These are phyloP conservation scores for Crambe crambe DNA, from an alignment of 37 sponge, comb jelly and placozoan species.

Conservation along the genomic window DNA sequence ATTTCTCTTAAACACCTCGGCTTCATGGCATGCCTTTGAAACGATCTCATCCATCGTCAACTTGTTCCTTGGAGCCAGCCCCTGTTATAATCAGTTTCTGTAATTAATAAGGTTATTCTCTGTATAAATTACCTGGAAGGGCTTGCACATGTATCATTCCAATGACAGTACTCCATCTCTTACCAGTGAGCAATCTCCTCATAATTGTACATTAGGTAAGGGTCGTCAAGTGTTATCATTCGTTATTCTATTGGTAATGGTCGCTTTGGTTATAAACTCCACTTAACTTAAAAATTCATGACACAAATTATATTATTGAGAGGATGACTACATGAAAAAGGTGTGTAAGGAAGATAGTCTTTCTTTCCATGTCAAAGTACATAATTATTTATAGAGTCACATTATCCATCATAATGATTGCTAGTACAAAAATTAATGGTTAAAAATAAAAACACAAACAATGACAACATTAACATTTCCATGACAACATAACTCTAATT, in stretches of 20 bases:
- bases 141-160: constrained; percentile 87
- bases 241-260: not conserved
- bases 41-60: constrained; percentile 45
- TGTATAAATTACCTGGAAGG: constrained; percentile 88
- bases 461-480: not conserved
- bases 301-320: not conserved
- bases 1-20: constrained; percentile 47
- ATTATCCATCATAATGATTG: not conserved
- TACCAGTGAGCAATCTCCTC: not conserved
- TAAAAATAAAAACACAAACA: constrained; percentile 8
- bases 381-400: too few relatives aligned
- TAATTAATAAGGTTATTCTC: too few relatives aligned
- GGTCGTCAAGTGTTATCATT: not conserved
- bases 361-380: too few relatives aligned
- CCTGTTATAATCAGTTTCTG: too few relatives aligned
- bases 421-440: not conserved
- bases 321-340: not conserved
- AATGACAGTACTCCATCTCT: constrained; percentile 30
- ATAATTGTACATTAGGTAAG: not conserved
- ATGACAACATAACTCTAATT: not conserved
- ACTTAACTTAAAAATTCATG: too few relatives aligned
- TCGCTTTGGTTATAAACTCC: too few relatives aligned
- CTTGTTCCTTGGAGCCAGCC: constrained; percentile 45
- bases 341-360: not conserved
- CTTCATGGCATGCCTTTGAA: constrained; percentile 55